Base-by-base conservation (phyloP, 1,140 invertebrate genomes). In the Lepidurus packardi region DNA sequence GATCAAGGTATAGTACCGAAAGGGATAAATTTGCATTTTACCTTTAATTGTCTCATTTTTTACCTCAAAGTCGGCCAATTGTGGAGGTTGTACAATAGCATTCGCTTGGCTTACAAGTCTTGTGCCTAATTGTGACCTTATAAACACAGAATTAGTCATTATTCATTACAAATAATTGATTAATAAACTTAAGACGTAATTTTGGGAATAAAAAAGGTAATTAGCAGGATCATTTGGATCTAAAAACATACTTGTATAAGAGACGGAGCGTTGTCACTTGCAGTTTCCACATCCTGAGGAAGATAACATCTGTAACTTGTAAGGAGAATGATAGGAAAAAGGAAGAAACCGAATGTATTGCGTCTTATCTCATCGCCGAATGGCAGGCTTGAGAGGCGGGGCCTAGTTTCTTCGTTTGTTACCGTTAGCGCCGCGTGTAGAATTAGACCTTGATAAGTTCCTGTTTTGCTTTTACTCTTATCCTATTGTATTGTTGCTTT, bases 11-110 rank as follows among this genome's bases (percentile, higher is more conserved):
- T 73, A 65, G 4, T 75, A 41, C 8, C 74, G n/a, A 80, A 44
- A 16, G 8, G 45, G 24, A 21, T 34, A 77, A 78, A 25, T 1
- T 74, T 81, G 75, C 13, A 75, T 73, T 76, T 83, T 82, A 83
- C 84, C 85, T 21, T 93, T 85, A 73, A 95, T 84, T 1, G 93
- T 93, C 84, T 96, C 94, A 87, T 96, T 96, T 82, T 89, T 86
- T 2, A 94, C 86, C 7, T 84, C 83, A 81, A 93, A 92, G 80
- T 95, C 92, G 43, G 89, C 85, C 4, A 93, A 83, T 77, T 89
- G 88, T 9, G 87, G 84, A 42, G 89, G 84, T 25, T 88, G 87
- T 25, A 93, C 88, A 10, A 93, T 77, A 34, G 34, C 34, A 34
- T 34, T 34, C 41, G 75, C 53, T 65, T 65, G 53, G 21, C 16